Evolutionary conservation across 2,113 vertebrate genomes (phyloP), one percentile per base, ranked within the genome.

Genomic region (Scytalopus superciliaris): DNA sequence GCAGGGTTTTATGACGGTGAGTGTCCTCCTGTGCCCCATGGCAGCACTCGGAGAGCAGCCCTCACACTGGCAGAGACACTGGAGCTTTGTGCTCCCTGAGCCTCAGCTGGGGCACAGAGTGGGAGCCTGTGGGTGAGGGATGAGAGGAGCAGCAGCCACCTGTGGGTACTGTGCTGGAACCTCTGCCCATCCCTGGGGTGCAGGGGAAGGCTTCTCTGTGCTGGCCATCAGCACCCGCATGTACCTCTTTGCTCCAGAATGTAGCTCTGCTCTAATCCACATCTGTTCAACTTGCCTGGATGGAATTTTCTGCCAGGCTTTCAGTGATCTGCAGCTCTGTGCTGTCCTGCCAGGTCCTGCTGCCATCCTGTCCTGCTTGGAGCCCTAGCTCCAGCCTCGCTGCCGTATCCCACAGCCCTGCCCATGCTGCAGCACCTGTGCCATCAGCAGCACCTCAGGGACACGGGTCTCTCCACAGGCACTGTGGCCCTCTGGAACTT

Each of bases 1-100:
- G 97, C 99, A 19, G 99, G 99, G 40, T 99, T 99, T 92, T 99
- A 98, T 28, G 99, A 99, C 0, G 99, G 99, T 99, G 98, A 97
- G 96, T 91, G 4, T 28, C 16, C 9, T 15, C 13, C 57, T 9
- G 6, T 33, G 25, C 30, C 62, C 44, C 7, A 2, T 0, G 0
- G 44, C 40, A 27, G 66, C 45, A 5, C 8, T n/a, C 1, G 0
- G 22, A 49, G 14, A 55, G 10, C 57, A 33, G 35, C 37, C 42
- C 66, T 87, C 2, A 0, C 27, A 21, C 28, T 14, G 35, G 27
- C 45, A 40, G 13, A 28, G 28, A 4, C 5, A 3, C 49, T 12
- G 5, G 10, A 42, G 53, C 39, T 37, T 28, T 15, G 33, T 63
- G 68, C 44, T 62, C n/a, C 37, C 14, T 39, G 35, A 27, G 37